Conservation (phyloP, 2,797 vertebrate species). For the Rhodeus uyekii region DNA sequence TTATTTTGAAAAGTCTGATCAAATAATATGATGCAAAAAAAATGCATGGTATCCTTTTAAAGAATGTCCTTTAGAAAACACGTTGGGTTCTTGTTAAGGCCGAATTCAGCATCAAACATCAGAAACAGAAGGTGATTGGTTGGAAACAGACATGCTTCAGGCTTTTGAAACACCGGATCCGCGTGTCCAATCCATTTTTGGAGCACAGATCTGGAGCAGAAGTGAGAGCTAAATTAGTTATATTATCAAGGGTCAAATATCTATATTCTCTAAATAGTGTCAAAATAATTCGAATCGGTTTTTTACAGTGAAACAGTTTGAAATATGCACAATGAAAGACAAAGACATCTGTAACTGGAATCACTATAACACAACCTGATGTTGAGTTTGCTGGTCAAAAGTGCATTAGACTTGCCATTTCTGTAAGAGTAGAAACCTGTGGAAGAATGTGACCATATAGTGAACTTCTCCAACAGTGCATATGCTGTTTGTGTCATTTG, state of each 20-base stretch:
- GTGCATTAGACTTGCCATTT: background rate
- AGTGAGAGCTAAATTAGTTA: conserved; percentile 87
- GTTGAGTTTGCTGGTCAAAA: background rate
- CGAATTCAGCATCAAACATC: background rate
- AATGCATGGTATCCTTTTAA: too few species aligned
- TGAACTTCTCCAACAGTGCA: conserved; percentile 13
- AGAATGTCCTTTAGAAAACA: background rate
- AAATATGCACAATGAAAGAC: conserved; percentile 73
- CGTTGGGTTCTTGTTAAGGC: background rate
- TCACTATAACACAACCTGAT: background rate
- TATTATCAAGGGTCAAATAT: conserved; percentile 6
- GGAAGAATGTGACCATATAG: background rate
- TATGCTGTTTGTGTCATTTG: conserved; percentile 17
- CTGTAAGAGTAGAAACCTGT: background rate
- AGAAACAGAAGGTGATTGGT: background rate
- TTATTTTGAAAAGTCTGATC: background rate
- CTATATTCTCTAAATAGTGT: conserved; percentile 10
- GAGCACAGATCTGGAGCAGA: conserved; percentile 79
- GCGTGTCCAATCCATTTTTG: conserved; percentile 93
- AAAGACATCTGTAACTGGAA: background rate
- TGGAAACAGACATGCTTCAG: conserved; percentile 60
- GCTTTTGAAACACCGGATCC: conserved; percentile 83
- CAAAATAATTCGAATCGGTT: conserved; percentile 3
- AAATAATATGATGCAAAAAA: background rate
- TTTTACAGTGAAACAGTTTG: too few species aligned